Evolutionary conservation across 2,113 vertebrate genomes (phyloP).

Genomic region (Serilophus lunatus): DNA sequence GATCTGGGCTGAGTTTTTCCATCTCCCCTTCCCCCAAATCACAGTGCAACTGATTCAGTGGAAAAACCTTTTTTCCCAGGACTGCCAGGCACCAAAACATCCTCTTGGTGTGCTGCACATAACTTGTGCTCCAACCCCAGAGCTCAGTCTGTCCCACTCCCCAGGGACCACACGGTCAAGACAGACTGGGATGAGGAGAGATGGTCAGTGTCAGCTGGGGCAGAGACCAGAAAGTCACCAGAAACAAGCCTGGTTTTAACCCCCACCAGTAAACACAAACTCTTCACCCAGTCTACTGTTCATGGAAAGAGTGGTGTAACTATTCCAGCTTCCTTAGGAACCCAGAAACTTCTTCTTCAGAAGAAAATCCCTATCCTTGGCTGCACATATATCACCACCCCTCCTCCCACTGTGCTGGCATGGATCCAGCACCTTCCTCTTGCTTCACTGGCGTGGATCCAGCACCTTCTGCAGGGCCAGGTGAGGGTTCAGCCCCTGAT

Average conservation of each 20-base stretch:
- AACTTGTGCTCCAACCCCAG: fast-evolving
- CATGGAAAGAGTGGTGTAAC: too few relatives aligned
- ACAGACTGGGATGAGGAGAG: not conserved
- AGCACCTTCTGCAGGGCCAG: not conserved
- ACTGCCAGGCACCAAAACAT: not conserved
- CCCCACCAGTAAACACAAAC: not conserved
- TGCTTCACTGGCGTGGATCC: not conserved
- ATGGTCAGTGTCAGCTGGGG: not conserved
- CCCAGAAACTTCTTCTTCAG: not conserved
- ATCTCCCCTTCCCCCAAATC: not conserved
- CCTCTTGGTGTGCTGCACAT: not conserved
- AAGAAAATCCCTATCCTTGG: not conserved
- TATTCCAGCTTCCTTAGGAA: not conserved
- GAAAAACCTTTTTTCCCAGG: conserved; percentile 24
- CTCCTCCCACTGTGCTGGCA: not conserved
- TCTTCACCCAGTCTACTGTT: not conserved
- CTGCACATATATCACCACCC: not conserved
- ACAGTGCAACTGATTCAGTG: not conserved
- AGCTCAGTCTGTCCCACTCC: not conserved
- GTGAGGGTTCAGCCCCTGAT: not conserved
- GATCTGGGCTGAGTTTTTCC: not conserved
- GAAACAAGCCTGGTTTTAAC: not conserved
- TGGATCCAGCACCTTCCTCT: not conserved
- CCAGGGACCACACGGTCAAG: fast-evolving
- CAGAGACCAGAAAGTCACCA: not conserved